A percentile compares a stretch with the other conserved stretches of the same genome.
phyloP scores from a whole-genome alignment of 2,797 vertebrate genomes.

The Adrianichthys oophorus region DNA sequence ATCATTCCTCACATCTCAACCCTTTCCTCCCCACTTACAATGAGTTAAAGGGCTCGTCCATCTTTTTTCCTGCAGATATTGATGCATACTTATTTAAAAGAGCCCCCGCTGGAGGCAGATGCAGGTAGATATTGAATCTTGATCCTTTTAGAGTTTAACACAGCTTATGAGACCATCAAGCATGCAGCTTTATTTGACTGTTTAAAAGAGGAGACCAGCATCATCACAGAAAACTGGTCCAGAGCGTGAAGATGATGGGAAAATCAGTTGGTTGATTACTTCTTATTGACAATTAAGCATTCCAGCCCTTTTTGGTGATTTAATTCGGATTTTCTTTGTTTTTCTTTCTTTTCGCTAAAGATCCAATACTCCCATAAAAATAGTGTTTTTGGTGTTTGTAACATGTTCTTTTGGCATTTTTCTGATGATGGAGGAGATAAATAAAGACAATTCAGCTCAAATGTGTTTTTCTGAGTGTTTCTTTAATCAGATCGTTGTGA shows the following conservation, averaged over 20 bases:
- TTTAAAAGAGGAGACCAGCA: slow-evolving; percentile 10
- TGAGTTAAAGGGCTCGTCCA: slow-evolving; percentile 22
- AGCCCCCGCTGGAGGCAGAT: slow-evolving; percentile 28
- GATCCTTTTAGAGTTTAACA: slow-evolving; percentile 36
- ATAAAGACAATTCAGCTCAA: no score
- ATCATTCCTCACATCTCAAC: slow-evolving; percentile 13
- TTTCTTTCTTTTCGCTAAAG: background rate
- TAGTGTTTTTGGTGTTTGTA: no score
- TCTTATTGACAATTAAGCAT: slow-evolving; percentile 14
- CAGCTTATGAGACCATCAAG: slow-evolving; percentile 38
- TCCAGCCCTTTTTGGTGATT: background rate
- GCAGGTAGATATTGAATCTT: slow-evolving; percentile 37
- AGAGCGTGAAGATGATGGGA: slow-evolving; percentile 6
- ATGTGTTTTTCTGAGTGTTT: no score
- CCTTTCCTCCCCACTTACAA: slow-evolving; percentile 7
- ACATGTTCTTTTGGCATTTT: no score
- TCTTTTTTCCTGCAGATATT: slow-evolving; percentile 22
- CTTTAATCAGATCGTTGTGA: no score
- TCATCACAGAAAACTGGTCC: slow-evolving; percentile 1
- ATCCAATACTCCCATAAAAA: no score
- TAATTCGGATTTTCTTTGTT: background rate
- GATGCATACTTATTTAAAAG: slow-evolving; percentile 37
- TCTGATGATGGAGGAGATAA: no score
- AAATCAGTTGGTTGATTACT: slow-evolving; percentile 13
- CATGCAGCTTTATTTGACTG: slow-evolving; percentile 34